These are phyloP conservation scores for Campoplex nolae DNA, from an alignment of 2,888 invertebrate species.

Conservation along the genomic window DNA sequence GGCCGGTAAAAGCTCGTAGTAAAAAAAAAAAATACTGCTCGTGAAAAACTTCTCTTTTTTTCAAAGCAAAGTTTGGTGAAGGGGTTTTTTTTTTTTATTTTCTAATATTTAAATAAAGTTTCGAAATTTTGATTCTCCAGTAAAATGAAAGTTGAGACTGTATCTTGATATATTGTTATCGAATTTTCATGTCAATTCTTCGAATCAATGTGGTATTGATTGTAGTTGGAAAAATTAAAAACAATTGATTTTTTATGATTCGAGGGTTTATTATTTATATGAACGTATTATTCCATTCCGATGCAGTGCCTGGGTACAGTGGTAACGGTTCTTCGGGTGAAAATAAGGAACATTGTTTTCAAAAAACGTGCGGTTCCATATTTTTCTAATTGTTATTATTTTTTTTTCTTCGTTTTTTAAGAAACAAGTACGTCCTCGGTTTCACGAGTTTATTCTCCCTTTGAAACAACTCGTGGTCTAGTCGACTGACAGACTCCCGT, in stretches of 20 bases:
- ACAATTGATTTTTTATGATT: neutral
- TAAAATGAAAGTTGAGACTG: neutral
- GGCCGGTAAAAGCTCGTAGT: slow-evolving; percentile 24
- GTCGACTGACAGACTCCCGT: slow-evolving; percentile 23
- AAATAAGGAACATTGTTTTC: neutral
- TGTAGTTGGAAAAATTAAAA: neutral
- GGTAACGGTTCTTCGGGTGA: neutral
- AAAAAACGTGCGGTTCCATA: neutral
- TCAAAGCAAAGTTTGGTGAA: neutral
- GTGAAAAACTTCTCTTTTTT: slow-evolving; percentile 3
- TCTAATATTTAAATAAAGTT: neutral
- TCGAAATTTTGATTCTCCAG: neutral
- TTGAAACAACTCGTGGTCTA: slow-evolving; percentile 40
- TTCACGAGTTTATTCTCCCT: slow-evolving; percentile 42
- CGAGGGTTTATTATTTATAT: neutral
- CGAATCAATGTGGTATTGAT: neutral
- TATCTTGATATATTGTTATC: neutral
- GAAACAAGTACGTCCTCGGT: slow-evolving; percentile 15
- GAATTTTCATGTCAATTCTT: neutral
- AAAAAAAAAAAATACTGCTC: neutral
- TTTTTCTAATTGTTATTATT: neutral
- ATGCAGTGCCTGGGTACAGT: neutral
- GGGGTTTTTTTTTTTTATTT: neutral
- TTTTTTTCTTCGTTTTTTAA: neutral
- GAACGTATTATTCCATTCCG: neutral